Evolutionary conservation across 2,113 vertebrate genomes (phyloP).

Genomic region (Kryptolebias marmoratus): DNA sequence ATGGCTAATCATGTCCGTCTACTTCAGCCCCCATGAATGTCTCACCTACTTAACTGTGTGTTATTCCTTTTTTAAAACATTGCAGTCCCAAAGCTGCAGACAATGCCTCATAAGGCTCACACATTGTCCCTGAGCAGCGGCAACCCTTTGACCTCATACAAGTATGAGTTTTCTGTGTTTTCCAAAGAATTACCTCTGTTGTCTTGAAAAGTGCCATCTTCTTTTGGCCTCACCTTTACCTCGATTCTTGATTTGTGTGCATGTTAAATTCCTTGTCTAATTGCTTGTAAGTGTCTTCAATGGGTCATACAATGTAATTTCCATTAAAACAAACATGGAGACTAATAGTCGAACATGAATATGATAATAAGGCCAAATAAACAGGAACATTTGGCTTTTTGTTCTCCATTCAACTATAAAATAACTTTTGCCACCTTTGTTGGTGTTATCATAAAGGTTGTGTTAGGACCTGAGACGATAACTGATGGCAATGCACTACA

Average conservation of each 20-base stretch:
- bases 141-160: conserved; percentile 17
- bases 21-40: conserved; percentile 81
- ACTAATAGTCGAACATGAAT: neutral
- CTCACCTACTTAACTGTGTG: conserved; percentile 82
- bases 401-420: conserved; percentile 37
- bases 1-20: conserved; percentile 89
- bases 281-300: conserved; percentile 2
- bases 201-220: conserved; percentile 19
- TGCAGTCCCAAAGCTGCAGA: conserved; percentile 77
- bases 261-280: conserved; percentile 2
- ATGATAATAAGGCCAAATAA: conserved; percentile 17
- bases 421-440: conserved; percentile 36
- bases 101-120: conserved; percentile 10
- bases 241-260: conserved; percentile 12
- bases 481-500: conserved; percentile 15
- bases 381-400: conserved; percentile 22
- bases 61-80: conserved; percentile 91
- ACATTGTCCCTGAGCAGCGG: conserved; percentile 15
- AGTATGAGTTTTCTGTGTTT: conserved; percentile 22
- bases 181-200: conserved; percentile 9
- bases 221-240: conserved; percentile 38
- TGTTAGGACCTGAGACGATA: conserved; percentile 53
- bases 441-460: conserved; percentile 46
- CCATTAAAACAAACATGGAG: conserved; percentile 5
- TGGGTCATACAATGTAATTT: neutral